Evolutionary conservation across 2,797 vertebrate genomes (phyloP).

Genomic region (Enteromius anoplus): DNA sequence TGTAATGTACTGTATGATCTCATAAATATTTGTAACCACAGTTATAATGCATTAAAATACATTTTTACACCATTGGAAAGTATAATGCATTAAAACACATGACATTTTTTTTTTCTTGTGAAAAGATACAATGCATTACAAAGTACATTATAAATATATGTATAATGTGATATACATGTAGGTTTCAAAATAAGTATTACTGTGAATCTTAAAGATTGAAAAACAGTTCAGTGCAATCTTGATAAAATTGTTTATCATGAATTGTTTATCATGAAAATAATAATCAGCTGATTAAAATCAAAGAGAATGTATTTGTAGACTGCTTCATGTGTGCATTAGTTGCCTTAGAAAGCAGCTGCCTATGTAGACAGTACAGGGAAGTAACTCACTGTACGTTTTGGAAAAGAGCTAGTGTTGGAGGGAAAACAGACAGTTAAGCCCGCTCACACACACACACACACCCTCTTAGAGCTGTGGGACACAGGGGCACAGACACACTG

Average conservation of each 20-base stretch:
- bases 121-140: not conserved
- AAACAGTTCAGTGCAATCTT: not conserved
- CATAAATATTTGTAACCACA: not conserved
- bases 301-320: not conserved
- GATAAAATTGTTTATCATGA: not conserved
- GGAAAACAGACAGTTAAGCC: slow-evolving; percentile 66
- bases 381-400: not conserved
- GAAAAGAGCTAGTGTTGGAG: slow-evolving; percentile 4
- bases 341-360: not conserved
- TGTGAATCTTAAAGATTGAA: not conserved
- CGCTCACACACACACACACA: slow-evolving; percentile 58
- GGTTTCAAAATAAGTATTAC: not conserved
- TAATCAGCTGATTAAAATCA: not conserved
- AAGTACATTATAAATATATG: not conserved
- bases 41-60: not conserved
- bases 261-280: not conserved
- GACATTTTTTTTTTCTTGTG: not conserved
- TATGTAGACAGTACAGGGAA: not conserved
- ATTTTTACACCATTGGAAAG: not conserved
- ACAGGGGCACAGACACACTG: slow-evolving; percentile 65
- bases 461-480: slow-evolving; percentile 62
- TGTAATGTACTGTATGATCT: not conserved
- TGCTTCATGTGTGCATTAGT: not conserved
- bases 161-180: not conserved
- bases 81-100: not conserved